These are phyloP conservation scores for Zaprionus tsacasi DNA, from an alignment of 1,140 invertebrate species.

Conservation along the genomic window DNA sequence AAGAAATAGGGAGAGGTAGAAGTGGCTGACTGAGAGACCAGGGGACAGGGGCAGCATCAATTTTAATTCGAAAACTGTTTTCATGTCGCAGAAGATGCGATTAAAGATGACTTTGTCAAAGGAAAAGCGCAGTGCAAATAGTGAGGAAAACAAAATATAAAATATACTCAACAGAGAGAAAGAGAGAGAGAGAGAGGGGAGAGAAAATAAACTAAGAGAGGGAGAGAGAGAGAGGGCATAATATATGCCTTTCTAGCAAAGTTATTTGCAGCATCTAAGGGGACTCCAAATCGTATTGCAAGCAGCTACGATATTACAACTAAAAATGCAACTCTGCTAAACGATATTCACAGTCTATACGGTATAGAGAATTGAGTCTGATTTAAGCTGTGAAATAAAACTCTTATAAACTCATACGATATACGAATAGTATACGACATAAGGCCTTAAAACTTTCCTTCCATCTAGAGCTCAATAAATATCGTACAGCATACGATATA, in stretches of 20 bases:
- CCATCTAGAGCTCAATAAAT: neutral
- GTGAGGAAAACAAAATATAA: neutral
- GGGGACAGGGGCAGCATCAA: neutral
- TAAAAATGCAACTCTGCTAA: neutral
- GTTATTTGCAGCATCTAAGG: no score
- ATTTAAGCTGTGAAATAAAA: neutral
- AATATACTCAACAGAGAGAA: neutral
- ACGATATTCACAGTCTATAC: neutral
- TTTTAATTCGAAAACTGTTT: slow-evolving; percentile 18
- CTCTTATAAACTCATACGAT: neutral
- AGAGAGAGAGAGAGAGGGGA: no score
- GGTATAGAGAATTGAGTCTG: neutral
- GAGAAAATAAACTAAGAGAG: no score
- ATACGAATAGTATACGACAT: neutral
- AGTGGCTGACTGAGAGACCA: neutral
- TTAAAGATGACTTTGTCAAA: slow-evolving; percentile 24
- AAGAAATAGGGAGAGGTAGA: no score
- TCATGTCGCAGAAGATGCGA: slow-evolving; percentile 15
- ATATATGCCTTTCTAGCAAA: no score
- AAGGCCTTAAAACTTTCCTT: neutral
- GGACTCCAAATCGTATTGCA: no score
- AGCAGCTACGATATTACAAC: neutral
- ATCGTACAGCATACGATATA: neutral
- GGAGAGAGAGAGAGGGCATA: no score
- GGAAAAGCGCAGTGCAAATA: neutral